These are phyloP conservation scores for Drosophila willistoni DNA, from an alignment of 1,140 invertebrate genomes.

Conservation along the genomic window DNA sequence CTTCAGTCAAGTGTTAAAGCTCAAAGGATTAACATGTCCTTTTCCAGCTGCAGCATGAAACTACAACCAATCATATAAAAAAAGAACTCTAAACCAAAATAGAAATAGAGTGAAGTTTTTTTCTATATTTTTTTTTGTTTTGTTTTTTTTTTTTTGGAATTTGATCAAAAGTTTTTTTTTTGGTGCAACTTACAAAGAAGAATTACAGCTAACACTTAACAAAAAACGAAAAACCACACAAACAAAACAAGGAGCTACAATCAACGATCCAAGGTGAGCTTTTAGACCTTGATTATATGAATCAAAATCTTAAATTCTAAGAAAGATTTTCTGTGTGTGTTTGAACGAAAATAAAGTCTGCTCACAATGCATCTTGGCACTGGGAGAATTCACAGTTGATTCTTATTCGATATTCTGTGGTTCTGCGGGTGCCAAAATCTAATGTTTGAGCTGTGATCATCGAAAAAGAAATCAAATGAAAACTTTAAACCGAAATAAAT, in stretches of 20 bases:
- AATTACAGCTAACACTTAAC: background rate
- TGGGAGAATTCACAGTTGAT: slow-evolving; percentile 83
- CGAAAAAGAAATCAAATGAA: slow-evolving; percentile 6
- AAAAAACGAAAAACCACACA: background rate
- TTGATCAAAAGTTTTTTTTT: slow-evolving; percentile 10
- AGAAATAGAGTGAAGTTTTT: slow-evolving; percentile 10
- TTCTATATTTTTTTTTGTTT: background rate
- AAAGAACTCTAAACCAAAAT: slow-evolving; percentile 1
- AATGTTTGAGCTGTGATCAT: slow-evolving; percentile 31
- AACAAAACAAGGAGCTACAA: background rate
- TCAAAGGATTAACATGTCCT: slow-evolving; percentile 82
- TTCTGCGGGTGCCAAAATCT: slow-evolving; percentile 83
- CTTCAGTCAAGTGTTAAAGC: slow-evolving; percentile 80
- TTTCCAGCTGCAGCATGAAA: slow-evolving; percentile 50
- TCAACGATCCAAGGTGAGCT: background rate
- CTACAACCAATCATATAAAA: slow-evolving; percentile 8
- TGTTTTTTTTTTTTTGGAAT: slow-evolving; percentile 1
- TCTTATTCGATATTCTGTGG: slow-evolving; percentile 73
- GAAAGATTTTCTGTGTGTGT: background rate
- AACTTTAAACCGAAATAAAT: background rate
- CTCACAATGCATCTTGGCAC: slow-evolving; percentile 78
- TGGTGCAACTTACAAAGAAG: slow-evolving; percentile 1
- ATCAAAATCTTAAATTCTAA: background rate
- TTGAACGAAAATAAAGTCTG: background rate
- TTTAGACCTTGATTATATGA: background rate